These are phyloP conservation scores for Oreochromis spilurus DNA, from an alignment of 2,113 vertebrate species.

Conservation along the genomic window DNA sequence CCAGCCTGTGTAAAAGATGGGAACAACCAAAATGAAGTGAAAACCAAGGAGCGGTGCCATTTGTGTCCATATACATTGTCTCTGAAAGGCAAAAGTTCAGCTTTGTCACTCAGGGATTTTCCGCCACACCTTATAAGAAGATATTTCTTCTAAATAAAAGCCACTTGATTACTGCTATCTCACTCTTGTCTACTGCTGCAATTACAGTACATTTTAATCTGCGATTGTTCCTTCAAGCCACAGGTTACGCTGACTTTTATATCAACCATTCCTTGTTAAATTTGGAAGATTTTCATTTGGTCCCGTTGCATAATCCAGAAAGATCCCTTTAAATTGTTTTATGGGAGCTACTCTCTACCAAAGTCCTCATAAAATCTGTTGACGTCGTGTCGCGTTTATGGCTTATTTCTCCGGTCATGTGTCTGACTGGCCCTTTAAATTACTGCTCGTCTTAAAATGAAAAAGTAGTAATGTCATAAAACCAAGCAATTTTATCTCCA, in stretches of 20 bases:
- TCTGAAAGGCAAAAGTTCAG: neutral
- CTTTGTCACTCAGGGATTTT: neutral
- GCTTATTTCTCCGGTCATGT: neutral
- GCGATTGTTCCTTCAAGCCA: neutral
- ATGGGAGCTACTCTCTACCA: neutral
- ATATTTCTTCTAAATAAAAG: neutral
- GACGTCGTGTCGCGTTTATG: neutral
- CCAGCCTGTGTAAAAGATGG: neutral
- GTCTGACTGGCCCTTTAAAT: neutral
- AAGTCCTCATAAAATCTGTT: neutral
- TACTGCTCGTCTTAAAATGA: neutral
- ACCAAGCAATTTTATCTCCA: conserved; percentile 21
- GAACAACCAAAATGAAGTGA: neutral
- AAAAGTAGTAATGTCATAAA: neutral
- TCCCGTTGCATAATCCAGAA: neutral
- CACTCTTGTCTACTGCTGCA: neutral
- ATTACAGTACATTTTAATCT: neutral
- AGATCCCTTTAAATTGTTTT: neutral
- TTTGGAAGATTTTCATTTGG: neutral
- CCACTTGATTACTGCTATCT: neutral
- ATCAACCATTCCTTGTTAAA: neutral
- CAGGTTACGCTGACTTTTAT: neutral
- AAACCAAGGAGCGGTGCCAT: neutral
- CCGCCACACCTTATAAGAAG: neutral
- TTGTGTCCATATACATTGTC: neutral